Base-by-base conservation (phyloP, 2,797 vertebrate species). In the Coilia nasus region DNA sequence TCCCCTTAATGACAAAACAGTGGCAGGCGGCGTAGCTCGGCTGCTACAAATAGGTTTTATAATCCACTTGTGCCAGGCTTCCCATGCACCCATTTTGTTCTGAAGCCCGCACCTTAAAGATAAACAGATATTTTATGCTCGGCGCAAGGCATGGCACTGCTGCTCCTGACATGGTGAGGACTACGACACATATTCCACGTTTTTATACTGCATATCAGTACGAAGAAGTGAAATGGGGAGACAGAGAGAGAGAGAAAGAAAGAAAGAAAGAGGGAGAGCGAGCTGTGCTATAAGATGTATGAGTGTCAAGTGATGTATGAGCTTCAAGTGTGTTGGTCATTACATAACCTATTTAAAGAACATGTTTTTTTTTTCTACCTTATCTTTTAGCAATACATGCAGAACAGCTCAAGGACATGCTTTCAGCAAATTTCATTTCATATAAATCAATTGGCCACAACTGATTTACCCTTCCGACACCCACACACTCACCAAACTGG, bases 41-140 rank as follows among this genome's bases (percentile, higher is more conserved):
- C 91, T 87, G 90, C 90, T 91, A 89, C 92, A 94, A 94, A 94
- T 94, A 91, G 92, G 89, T 94, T 94, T 93, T 91, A 90, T 94
- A 94, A 95, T 94, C 93, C 93, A 92, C 91, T 93, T 93, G 93
- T 94, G 54, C 81, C 81, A 25, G n/a, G 12, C 67, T n/a, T 50
- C 64, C 25, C 81, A 56, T 12, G 62, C 82, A 54, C 14, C 28
- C 25, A 78, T 41, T 78, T 44, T 78, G 71, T 21, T 71, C 31
- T 78, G 31, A 44, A 78, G 71, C 35, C 71, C 44, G 35, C 7
- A 35, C 35, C 35, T 78, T 31, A 78, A 78, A 78, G 71, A 78
- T 35, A 78, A 31, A 78, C 71, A 78, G 15, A 78, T 21, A 21
- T 78, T 7, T 78, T 14, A 71, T 71, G 28, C 71, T 78, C 71